Evolutionary conservation across 2,888 invertebrate species (phyloP), one percentile per base, ranked within the genome.

Genomic region (Aphodius sticticus): DNA sequence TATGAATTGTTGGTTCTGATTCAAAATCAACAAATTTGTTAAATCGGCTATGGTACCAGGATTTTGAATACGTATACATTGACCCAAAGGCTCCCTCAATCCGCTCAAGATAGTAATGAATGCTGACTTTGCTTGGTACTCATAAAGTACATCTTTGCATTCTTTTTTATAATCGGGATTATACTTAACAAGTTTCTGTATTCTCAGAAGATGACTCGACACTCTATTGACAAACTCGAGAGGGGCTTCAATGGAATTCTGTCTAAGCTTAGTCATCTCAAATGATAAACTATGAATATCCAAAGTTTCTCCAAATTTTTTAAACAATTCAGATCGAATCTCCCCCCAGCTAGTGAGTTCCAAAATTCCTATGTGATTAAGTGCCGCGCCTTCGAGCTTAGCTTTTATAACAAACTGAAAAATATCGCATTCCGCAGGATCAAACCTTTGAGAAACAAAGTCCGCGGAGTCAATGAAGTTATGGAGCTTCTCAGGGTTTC

Each of bases 21-120:
- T n/a, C n/a, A n/a, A n/a, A n/a, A n/a, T n/a, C n/a, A n/a, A n/a
- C n/a, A n/a, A n/a, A n/a, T n/a, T 53, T 53, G 9, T 53, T 53
- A 53, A 53, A 7, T 53, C 53, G 12, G 53, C 12, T 53, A 16
- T 71, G 6, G 0, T 71, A 15, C 15, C 26, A 26, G 71, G 71
- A 15, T 71, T 71, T 6, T 71, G 16, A 26, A 71, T 71, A 15
- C 71, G 16, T 26, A 71, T 15, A 4, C 15, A 5, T 35, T 71
- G 71, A 3, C 15, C 71, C 6, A 71, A 71, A 5, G 71, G 71
- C 16, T 71, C 71, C n/a, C 15, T 71, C 3, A 71, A 16, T 16
- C 71, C 71, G 15, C 71, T 71, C 6, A 71, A 71, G 12, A 71
- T 71, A 12, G 71, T 71, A 71, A 71, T 71, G 5, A 71, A 1